phyloP scores from a whole-genome alignment of 2,797 vertebrate genomes.

The Pangasius sanitwongsei region DNA sequence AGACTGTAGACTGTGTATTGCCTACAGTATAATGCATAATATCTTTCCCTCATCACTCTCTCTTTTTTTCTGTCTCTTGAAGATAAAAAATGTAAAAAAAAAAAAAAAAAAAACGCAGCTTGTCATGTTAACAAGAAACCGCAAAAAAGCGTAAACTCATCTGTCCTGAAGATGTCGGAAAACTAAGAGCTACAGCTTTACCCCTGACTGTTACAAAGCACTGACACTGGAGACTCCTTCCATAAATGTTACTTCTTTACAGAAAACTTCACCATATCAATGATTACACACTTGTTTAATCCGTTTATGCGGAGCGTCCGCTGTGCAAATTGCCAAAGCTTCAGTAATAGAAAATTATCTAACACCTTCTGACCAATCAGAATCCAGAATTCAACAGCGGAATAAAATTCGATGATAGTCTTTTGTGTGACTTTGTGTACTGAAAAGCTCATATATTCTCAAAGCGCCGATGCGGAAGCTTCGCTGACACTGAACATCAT shows the following conservation, averaged over 20 bases:
- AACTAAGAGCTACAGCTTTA: background rate
- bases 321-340: background rate
- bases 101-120: no score
- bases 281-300: no score
- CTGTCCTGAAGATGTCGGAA: background rate
- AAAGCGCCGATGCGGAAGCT: background rate
- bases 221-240: background rate
- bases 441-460: no score
- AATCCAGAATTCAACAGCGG: background rate
- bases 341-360: background rate
- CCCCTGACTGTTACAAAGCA: background rate
- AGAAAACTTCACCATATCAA: background rate
- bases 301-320: no score
- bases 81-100: no score
- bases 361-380: background rate
- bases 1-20: no score
- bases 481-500: background rate
- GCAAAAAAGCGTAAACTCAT: background rate
- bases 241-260: background rate
- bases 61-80: background rate
- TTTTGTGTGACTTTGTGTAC: background rate
- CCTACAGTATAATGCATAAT: no score
- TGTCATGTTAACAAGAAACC: background rate
- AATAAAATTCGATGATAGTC: background rate
- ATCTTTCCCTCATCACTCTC: background rate